Evolutionary conservation across 2,113 vertebrate species (phyloP), one percentile per base, ranked within the genome.

Genomic region (Daboia siamensis): DNA sequence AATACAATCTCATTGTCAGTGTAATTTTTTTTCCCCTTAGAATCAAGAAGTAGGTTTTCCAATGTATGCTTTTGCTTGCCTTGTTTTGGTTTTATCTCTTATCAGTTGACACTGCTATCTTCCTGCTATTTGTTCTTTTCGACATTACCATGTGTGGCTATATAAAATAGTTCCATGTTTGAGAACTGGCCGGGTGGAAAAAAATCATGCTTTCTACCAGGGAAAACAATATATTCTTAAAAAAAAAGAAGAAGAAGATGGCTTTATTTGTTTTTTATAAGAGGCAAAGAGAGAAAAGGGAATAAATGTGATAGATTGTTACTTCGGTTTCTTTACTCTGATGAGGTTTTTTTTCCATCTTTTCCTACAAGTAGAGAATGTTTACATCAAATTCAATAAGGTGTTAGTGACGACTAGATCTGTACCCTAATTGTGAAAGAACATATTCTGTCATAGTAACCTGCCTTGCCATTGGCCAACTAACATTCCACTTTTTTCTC

Each of bases 401-500:
- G 54, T 96, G 21, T 96, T 91, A 97, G 93, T 96, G 39, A 55
- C 33, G 21, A 80, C 74, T 44, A 44, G 7, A 80, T 80, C 33
- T 91, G 20, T 95, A 89, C 94, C 95, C 94, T 95, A 59, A 88
- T 87, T 94, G 51, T 84, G 92, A 91, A 88, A 94, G 91, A 94
- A 51, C 87, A 52, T 95, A 90, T 94, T 10, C 90, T 96, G 55
- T 96, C 93, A 94, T 95, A n/a, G 94, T 97, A 96, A 93, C 92
- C 94, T 90, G 9, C 95, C 91, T 96, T 94, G 92, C 95, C 97
- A 94, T 94, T 97, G 95, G 69, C 96, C 96, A 95, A 96, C 97
- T 99, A 98, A 99, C 95, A 97, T 97, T 96, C 96, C 95, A 97
- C 95, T 96, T 98, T 98, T 98, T 97, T 21, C 98, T 95, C 95